Percentiles rank a stretch among this genome's conserved stretches.
These are phyloP conservation scores for Lerema accius DNA, from an alignment of 1,140 invertebrate genomes.

Conservation along the genomic window DNA sequence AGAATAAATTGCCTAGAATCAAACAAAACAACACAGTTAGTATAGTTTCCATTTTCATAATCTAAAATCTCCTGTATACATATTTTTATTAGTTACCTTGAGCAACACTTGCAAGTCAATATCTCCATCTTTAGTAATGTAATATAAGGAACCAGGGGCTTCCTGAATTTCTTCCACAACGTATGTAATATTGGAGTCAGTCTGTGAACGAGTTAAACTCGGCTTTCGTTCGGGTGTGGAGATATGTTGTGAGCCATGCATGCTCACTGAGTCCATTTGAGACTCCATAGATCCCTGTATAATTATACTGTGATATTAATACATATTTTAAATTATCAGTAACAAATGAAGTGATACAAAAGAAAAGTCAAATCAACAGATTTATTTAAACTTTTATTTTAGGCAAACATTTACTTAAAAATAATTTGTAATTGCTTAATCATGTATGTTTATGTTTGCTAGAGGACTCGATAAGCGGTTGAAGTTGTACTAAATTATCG, in stretches of 20 bases:
- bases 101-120: constrained; percentile 96
- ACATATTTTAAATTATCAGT: too few species aligned
- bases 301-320: neutral
- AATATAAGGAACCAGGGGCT: constrained; percentile 94
- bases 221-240: constrained; percentile 86
- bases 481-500: too few species aligned
- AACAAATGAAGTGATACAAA: too few species aligned
- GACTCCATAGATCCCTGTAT: constrained; percentile 90
- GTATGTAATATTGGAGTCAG: constrained; percentile 97
- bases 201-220: constrained; percentile 93
- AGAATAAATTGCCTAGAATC: constrained; percentile 90
- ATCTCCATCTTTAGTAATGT: constrained; percentile 97
- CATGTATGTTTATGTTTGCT: too few species aligned
- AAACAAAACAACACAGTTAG: too few species aligned
- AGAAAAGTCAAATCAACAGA: too few species aligned
- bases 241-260: constrained; percentile 84
- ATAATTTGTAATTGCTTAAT: too few species aligned
- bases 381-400: too few species aligned
- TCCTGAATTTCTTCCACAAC: constrained; percentile 90
- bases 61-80: too few species aligned
- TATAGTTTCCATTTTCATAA: too few species aligned
- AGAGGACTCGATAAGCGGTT: too few species aligned
- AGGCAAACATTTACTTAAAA: too few species aligned
- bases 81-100: constrained; percentile 85
- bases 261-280: constrained; percentile 89